These are phyloP conservation scores for Bettongia penicillata DNA, from an alignment of 2,113 vertebrate genomes.

Conservation along the genomic window DNA sequence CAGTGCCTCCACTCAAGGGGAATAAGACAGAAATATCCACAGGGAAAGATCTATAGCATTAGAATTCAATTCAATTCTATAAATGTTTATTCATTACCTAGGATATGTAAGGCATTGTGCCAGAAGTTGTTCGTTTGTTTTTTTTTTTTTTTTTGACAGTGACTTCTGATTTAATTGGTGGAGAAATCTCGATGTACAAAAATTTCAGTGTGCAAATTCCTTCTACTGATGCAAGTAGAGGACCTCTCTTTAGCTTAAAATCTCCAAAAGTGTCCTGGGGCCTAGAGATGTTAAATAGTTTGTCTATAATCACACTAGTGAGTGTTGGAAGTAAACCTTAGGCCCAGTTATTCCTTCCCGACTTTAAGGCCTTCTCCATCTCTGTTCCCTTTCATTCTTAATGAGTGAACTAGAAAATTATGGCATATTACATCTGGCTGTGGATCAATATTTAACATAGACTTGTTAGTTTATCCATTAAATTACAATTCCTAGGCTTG, in stretches of 20 bases:
- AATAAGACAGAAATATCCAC: neutral
- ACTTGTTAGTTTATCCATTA: neutral
- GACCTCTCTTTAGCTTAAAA: neutral
- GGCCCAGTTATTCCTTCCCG: neutral
- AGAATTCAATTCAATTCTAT: neutral
- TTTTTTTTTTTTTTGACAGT: neutral
- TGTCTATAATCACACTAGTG: neutral
- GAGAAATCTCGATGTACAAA: neutral
- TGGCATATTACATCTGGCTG: neutral
- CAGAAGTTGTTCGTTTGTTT: too few species aligned
- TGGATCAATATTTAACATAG: neutral
- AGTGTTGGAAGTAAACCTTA: neutral
- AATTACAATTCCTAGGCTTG: conserved; percentile 29
- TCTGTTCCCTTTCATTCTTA: neutral
- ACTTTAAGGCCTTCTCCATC: neutral
- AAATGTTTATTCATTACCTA: neutral
- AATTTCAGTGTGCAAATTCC: neutral
- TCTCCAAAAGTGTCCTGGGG: neutral
- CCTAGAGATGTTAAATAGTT: neutral
- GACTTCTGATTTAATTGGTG: neutral
- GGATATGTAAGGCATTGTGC: neutral
- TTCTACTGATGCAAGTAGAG: neutral
- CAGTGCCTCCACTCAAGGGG: neutral
- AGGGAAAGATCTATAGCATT: neutral
- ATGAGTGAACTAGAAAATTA: neutral